phyloP scores from a whole-genome alignment of 2,113 vertebrate species.

The Campylorhamphus procurvoides region DNA sequence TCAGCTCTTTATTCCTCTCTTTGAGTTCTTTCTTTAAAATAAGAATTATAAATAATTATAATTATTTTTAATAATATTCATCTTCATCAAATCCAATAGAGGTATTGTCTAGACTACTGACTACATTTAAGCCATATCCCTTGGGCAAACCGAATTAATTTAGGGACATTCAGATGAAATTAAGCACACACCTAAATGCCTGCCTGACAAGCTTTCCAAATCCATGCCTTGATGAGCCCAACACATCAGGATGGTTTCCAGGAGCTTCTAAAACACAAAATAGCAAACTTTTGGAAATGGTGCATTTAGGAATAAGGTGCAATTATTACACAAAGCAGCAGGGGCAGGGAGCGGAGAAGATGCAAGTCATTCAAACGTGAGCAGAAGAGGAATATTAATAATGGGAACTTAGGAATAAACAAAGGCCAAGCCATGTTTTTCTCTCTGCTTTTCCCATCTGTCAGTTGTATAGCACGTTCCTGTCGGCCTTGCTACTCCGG shows the following conservation, averaged over 20 bases:
- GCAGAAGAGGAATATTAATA: background rate
- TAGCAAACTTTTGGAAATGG: background rate
- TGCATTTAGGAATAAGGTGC: background rate
- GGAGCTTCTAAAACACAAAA: background rate
- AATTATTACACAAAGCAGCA: background rate
- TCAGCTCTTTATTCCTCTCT: background rate
- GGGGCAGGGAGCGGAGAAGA: background rate
- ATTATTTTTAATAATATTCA: background rate
- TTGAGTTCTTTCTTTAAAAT: background rate
- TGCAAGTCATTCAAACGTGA: background rate
- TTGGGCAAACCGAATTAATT: background rate
- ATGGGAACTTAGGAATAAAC: background rate
- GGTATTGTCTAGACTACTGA: background rate
- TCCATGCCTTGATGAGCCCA: background rate
- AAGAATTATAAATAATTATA: background rate
- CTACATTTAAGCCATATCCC: background rate
- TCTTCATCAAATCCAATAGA: background rate
- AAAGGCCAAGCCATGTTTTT: background rate
- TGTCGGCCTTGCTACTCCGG: background rate
- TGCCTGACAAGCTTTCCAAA: background rate
- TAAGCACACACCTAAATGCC: background rate
- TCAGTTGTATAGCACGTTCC: background rate
- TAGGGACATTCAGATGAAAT: background rate
- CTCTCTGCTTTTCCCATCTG: background rate
- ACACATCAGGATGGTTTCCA: background rate